Base-by-base conservation (phyloP, 2,888 invertebrate genomes). In the Scaptomyza parva region DNA sequence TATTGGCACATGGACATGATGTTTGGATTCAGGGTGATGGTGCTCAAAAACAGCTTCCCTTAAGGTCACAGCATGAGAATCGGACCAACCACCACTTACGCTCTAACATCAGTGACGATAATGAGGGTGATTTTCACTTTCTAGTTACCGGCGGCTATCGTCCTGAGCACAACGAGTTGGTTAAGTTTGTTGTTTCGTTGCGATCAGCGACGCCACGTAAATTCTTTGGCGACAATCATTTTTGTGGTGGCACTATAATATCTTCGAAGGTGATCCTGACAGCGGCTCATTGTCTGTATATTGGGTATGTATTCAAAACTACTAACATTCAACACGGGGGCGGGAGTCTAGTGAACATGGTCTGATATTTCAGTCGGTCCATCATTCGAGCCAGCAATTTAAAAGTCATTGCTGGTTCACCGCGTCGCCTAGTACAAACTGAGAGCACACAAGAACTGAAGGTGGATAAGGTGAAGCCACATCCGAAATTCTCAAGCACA, bases 81-180 rank as follows among this genome's bases (percentile, higher is more conserved):
- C 35, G 7, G 2, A 14, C 35, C 7, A 2, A 1, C 14, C 6
- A 35, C 6, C 6, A 35, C 6, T 7, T 14, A 14, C 35, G 8
- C 9, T 12, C 17, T 0, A 37, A 7, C 22, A 39, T 12, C 6
- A 17, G 20, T 4, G 47, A 17, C 2, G 11, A 17, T 2, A 30
- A 22, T 6, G 55, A 39, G 6, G 37, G 59, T 14, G 69, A 74
- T 0, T 82, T 85, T 8, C 57, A 55, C 1, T 85, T 68, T 30
- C 50, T 87, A 2, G 43, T 84, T 2, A 85, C 88, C 1, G 86
- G 86, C 7, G 84, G 88, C 17, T 87, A 79, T 37, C 71, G 87
- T 6, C 88, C 84, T 0, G 2, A 12, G 0, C 20, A 28, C 0
- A 79, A 77, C 33, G 24, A 26, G 0, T 24, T 78, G 18, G 64